Evolutionary conservation across 1,140 invertebrate genomes (phyloP), one percentile per base, ranked within the genome.

Genomic region (Cydia strobilella): DNA sequence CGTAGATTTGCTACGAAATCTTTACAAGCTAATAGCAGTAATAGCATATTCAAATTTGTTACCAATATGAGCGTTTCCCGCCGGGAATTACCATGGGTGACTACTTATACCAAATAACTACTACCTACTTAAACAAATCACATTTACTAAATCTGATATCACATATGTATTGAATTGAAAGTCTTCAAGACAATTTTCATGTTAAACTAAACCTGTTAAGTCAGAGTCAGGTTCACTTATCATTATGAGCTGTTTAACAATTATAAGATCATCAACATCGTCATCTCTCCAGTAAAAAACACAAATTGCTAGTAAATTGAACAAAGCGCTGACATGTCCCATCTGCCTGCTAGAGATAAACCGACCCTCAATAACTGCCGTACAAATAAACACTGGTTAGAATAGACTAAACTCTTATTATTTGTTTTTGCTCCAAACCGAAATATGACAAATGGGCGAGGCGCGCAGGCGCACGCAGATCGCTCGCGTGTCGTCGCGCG

Each of bases 361-460:
- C 84, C 81, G 83, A 85, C 84, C 89, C 84, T 82, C 84, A 88
- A 90, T 91, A 92, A 91, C 89, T 85, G 80, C 82, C 74, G 77
- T 81, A 87, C 85, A 89, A 90, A 90, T 86, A 91, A 93, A 93
- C 84, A 86, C 79, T 80, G 85, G 82, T 89, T 85, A 83, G 84
- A 81, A 88, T 88, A 89, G 87, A 90, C 83, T 88, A 84, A 85
- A 71, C 35, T 66, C 27, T 39, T 65, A 82, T 89, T 87, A 86
- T 90, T 91, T 92, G 84, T 91, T 92, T 92, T 89, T 90, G 90
- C 85, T 87, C 80, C 80, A 87, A 90, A 87, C 86, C 82, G 83
- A 90, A 91, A 90, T 93, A 93, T 93, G 91, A 93, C 89, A 91
- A 93, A 93, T 93, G 91, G 90, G 86, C 85, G 84, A 84, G 89